Evolutionary conservation across 2,888 invertebrate species (phyloP), one percentile per base, ranked within the genome.

Genomic region (Mesochorus sp.): DNA sequence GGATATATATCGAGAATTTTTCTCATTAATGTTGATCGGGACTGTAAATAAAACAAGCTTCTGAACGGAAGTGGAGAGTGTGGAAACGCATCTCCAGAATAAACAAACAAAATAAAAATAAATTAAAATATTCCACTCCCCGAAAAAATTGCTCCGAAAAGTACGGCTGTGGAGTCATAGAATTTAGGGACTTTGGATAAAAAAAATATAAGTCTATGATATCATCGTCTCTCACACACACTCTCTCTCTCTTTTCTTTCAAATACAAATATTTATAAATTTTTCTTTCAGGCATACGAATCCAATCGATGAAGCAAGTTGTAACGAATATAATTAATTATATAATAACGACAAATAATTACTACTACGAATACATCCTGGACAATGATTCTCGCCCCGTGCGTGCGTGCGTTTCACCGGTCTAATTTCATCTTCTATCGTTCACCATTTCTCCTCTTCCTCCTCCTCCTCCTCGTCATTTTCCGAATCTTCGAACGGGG

Each of bases 1-100:
- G 79, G 80, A 85, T 74, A 74, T 78, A 72, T 71, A 78, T 78
- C 62, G 77, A 78, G 77, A 73, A 66, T 10, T 76, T 61, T 83
- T 85, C 82, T 82, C 84, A 83, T 85, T 77, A 81, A 83, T 78
- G 82, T 86, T 87, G 84, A 85, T 85, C 84, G 85, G 83, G 81
- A 84, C 82, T 89, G 88, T 88, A 89, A 89, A 89, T 88, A 89
- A 88, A 89, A n/a, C n/a, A n/a, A 85, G 80, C 85, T 83, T 84
- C 79, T 84, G 81, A 76, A 71, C 61, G 68, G 68, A 47, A n/a
- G n/a, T n/a, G n/a, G 34, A 71, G n/a, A 75, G 21, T 6, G 10
- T 34, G 34, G 28, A 28, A 0, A 28, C 26, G 3, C 17, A 31
- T 4, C 37, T 4, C 37, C n/a, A 37, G 12, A 37, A 37, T n/a